Conservation (phyloP, 2,888 invertebrate genomes). For the Branchellion lobata region DNA sequence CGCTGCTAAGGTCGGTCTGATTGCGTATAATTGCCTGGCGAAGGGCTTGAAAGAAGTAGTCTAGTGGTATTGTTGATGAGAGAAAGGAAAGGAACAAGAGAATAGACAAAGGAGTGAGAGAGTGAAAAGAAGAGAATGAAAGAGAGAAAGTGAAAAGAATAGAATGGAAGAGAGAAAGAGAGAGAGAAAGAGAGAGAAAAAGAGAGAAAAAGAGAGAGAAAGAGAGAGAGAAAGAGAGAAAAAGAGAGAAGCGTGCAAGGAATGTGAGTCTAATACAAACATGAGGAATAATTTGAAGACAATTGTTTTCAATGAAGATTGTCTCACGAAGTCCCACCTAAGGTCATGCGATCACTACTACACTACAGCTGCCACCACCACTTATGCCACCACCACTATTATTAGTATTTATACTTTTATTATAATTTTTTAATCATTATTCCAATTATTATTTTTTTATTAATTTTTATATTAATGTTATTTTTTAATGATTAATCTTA, state of each 20-base stretch:
- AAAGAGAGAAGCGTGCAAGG: not conserved
- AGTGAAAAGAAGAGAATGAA: no score
- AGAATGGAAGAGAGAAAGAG: no score
- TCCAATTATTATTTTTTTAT: no score
- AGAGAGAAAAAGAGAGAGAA: not conserved
- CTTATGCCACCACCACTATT: not conserved
- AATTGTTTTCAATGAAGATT: constrained; percentile 9
- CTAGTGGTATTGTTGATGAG: no score
- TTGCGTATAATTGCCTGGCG: no score
- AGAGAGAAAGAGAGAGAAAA: no score
- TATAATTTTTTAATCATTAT: no score
- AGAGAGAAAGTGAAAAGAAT: no score
- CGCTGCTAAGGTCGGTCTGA: no score
- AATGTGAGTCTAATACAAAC: constrained; percentile 2
- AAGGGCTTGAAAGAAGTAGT: no score
- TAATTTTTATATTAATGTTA: not conserved
- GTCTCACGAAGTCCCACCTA: constrained; percentile 2
- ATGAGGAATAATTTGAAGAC: not conserved
- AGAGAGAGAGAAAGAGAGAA: not conserved
- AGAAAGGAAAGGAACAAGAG: no score
- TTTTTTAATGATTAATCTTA: not conserved
- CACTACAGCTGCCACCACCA: not conserved
- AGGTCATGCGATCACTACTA: constrained; percentile 4
- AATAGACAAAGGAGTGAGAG: no score
- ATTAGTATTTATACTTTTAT: not conserved